Percentiles rank a stretch among this genome's conserved stretches.
These are phyloP conservation scores for Athene noctua DNA, from an alignment of 2,113 vertebrate genomes.

Conservation along the genomic window DNA sequence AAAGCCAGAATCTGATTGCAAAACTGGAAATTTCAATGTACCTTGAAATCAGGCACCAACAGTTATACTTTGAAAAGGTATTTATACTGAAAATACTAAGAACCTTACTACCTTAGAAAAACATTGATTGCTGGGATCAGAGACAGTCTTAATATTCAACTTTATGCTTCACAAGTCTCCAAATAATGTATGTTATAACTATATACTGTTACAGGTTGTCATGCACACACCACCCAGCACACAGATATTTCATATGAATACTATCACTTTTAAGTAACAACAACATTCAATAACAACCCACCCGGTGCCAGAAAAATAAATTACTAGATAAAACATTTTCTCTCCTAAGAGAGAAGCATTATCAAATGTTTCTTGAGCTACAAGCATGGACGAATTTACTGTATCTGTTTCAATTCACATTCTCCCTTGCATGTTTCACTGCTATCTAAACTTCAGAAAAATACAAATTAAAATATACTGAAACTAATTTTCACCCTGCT, in stretches of 20 bases:
- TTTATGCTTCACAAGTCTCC: not conserved
- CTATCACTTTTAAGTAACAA: not conserved
- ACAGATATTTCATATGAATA: not conserved
- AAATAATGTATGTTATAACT: not conserved
- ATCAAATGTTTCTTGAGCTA: not conserved
- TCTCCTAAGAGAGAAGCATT: rapidly evolving
- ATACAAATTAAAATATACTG: not conserved
- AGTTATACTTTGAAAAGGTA: not conserved
- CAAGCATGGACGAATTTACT: not conserved
- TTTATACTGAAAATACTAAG: not conserved
- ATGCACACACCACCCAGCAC: not conserved
- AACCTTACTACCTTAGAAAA: not conserved
- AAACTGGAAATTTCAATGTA: not conserved
- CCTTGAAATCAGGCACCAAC: not conserved
- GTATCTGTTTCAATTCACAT: not conserved
- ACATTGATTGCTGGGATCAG: not conserved
- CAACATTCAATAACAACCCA: not conserved
- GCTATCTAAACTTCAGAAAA: not conserved
- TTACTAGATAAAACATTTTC: not conserved
- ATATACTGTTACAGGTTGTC: rapidly evolving
- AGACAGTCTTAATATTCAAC: not conserved
- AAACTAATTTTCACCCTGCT: not conserved
- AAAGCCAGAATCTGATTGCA: not conserved
- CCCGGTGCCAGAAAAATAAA: not conserved
- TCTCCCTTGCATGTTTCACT: not conserved